Percentiles rank a stretch among this genome's conserved stretches.
Conservation (phyloP, 2,113 vertebrate species). For the Carassius gibelio region DNA sequence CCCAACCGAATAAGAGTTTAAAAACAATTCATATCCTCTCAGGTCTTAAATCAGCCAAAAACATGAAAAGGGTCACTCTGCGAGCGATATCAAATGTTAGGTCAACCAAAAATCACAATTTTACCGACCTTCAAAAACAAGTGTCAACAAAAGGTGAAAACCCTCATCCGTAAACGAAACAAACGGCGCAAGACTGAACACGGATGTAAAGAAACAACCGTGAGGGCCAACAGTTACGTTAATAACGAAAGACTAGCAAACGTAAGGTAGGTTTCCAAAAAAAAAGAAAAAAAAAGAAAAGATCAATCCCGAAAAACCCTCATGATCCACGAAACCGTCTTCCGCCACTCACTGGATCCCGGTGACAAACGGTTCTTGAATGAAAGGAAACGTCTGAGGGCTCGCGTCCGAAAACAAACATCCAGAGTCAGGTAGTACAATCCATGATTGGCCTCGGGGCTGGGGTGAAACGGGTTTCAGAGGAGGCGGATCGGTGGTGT, state of each 20-base stretch:
- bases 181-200: neutral
- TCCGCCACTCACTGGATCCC: constrained; percentile 6
- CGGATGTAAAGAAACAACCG: neutral
- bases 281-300: neutral
- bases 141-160: constrained; percentile 23
- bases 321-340: constrained; percentile 32
- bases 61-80: neutral
- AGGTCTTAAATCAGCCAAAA: neutral
- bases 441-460: constrained; percentile 64
- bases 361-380: neutral
- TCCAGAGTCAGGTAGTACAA: constrained; percentile 66
- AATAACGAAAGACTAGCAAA: neutral
- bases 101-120: constrained; percentile 27
- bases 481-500: constrained; percentile 57
- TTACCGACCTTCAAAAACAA: constrained; percentile 47
- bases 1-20: neutral
- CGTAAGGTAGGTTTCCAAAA: neutral
- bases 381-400: neutral
- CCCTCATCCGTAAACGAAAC: neutral
- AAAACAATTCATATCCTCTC: neutral
- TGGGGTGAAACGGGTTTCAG: constrained; percentile 53
- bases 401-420: constrained; percentile 14
- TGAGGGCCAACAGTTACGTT: no score
- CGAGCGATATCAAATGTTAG: constrained; percentile 46
- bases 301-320: constrained; percentile 7